Evolutionary conservation across 2,113 vertebrate species (phyloP).

Genomic region (Gasterosteus nipponicus): DNA sequence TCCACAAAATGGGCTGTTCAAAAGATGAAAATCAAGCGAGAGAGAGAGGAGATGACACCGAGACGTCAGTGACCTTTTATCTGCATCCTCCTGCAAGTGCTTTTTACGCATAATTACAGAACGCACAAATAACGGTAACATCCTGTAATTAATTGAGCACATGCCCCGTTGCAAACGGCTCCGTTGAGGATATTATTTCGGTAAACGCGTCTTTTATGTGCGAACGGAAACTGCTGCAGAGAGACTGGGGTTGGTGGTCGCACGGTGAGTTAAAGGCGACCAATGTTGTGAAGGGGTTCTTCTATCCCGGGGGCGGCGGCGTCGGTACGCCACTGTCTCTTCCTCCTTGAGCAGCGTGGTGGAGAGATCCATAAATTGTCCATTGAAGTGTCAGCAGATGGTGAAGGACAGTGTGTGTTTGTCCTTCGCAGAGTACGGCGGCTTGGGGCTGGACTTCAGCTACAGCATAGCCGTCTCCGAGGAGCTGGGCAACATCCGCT

Average conservation of each 20-base stretch:
- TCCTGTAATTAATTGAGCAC: slow-evolving; percentile 59
- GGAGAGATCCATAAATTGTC: not conserved
- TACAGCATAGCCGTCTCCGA: slow-evolving; percentile 87
- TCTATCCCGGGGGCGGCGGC: not conserved
- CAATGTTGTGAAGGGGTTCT: not conserved
- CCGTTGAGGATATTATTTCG: slow-evolving; percentile 1
- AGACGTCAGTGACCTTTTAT: slow-evolving; percentile 30
- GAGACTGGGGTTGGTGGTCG: not conserved
- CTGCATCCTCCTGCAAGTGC: slow-evolving; percentile 25
- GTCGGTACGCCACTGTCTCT: not conserved
- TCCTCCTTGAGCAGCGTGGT: not conserved
- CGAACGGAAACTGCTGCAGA: too few relatives aligned
- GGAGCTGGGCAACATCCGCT: slow-evolving; percentile 86
- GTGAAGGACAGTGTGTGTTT: slow-evolving; percentile 11
- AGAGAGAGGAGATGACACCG: slow-evolving; percentile 26
- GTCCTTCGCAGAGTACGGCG: slow-evolving; percentile 84
- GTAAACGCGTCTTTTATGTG: too few relatives aligned
- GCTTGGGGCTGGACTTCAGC: slow-evolving; percentile 89
- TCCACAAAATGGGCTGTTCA: slow-evolving; percentile 19
- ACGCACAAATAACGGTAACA: slow-evolving; percentile 50
- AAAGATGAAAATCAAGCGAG: slow-evolving; percentile 30
- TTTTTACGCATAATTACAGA: slow-evolving; percentile 52
- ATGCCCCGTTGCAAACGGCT: slow-evolving; percentile 9
- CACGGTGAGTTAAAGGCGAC: slow-evolving; percentile 11
- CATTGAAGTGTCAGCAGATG: not conserved